Base-by-base conservation (phyloP, 2,113 vertebrate species). In the Paracanthobrama guichenoti region DNA sequence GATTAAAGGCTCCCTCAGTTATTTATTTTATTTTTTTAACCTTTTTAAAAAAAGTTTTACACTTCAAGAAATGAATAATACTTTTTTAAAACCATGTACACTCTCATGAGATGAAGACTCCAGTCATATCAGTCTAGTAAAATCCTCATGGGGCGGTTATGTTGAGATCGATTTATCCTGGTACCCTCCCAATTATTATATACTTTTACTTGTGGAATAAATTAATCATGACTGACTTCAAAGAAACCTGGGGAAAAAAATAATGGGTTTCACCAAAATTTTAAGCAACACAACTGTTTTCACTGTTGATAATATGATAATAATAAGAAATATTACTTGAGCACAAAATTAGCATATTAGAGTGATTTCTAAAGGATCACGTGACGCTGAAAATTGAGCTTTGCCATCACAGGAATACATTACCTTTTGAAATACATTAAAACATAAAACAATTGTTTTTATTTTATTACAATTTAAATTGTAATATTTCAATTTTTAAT, bases 201-300 rank as follows among this genome's bases (percentile, higher is more conserved):
- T 67, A 35, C 7, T 20, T 35, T 67, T 20, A 20, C 64, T 67
- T 20, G 16, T 35, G 28, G 31, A 35, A 67, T 66, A 67, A 67
- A 8, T 35, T 16, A 35, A 67, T 67, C 16, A 35, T 20, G 28
- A 67, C 62, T 62, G 8, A 62, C 24, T 39, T 48, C 46, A 48
- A 12, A 12, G 11, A 46, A 46, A 12, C 44, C 44, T 13, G 11
- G 11, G n/a, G n/a, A 12, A 55, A 20, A 20, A 3, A 53, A 18
- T 14, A 0, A 53, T 0, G 1, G 5, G 6, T 53, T 18, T 2
- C 50, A 53, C 0, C 50, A 7, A 55, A 20, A 55, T 7, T 20
- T 53, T 6, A 53, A 53, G 50, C 16, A 53, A 16, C 50, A 7
- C 16, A 53, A 20, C 18, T 16, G 53, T 55, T 55, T 55, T 20